Evolutionary conservation across 2,888 invertebrate genomes (phyloP).

Genomic region (Tortrix viridana): DNA sequence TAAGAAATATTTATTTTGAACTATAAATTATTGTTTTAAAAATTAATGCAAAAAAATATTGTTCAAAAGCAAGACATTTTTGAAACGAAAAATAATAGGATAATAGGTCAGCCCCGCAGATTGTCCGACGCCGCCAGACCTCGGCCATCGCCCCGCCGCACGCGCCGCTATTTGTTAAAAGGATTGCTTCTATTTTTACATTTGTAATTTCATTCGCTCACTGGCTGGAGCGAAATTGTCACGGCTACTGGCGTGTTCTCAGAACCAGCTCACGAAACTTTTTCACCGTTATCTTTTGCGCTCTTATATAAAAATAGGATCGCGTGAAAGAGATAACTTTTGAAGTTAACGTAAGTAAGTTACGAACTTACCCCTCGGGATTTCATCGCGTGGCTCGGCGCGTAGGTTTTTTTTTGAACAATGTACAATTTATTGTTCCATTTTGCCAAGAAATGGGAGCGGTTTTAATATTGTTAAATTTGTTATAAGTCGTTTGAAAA

Average conservation of each 20-base stretch:
- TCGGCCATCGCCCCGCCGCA: neutral
- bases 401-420: neutral
- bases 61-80: too few species aligned
- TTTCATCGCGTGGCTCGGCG: too few species aligned
- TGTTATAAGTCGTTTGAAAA: too few species aligned
- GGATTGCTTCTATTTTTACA: constrained; percentile 21
- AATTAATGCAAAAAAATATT: too few species aligned
- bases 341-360: too few species aligned
- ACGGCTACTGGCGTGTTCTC: neutral
- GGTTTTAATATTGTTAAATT: constrained; percentile 5
- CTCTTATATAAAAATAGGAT: neutral
- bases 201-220: constrained; percentile 20
- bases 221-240: constrained; percentile 13
- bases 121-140: neutral
- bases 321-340: neutral
- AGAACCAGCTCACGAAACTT: too few species aligned
- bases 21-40: too few species aligned
- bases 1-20: too few species aligned
- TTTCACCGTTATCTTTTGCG: too few species aligned
- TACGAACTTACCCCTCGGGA: too few species aligned
- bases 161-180: constrained; percentile 7
- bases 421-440: constrained; percentile 16
- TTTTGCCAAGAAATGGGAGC: constrained; percentile 9
- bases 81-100: neutral
- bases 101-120: neutral